Evolutionary conservation across 1,140 invertebrate species (phyloP).

Genomic region (Trichonephila clavipes): DNA sequence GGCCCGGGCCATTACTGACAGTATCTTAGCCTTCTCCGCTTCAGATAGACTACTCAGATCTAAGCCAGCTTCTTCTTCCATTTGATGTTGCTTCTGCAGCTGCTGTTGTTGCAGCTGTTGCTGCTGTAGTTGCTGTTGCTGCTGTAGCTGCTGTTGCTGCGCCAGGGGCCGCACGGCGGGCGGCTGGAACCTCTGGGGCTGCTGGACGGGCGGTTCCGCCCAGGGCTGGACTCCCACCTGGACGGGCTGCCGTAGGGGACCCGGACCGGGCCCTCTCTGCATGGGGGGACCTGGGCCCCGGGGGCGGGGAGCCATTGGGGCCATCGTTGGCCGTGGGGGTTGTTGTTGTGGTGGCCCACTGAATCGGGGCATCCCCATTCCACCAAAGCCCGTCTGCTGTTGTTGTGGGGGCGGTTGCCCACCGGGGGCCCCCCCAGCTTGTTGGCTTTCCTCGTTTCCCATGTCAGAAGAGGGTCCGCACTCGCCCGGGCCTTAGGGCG

Average conservation of each 20-base stretch:
- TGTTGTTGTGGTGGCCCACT: slow-evolving; percentile 19
- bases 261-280: slow-evolving; percentile 74
- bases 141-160: slow-evolving; percentile 71
- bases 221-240: slow-evolving; percentile 74
- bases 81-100: slow-evolving; percentile 24
- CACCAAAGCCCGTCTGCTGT: slow-evolving; percentile 36
- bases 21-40: slow-evolving; percentile 84
- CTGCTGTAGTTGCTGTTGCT: slow-evolving; percentile 77
- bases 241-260: slow-evolving; percentile 49
- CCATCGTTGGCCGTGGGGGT: slow-evolving; percentile 38
- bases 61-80: slow-evolving; percentile 82
- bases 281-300: slow-evolving; percentile 52
- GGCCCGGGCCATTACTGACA: slow-evolving; percentile 85
- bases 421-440: slow-evolving; percentile 55
- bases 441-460: slow-evolving; percentile 76
- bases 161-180: slow-evolving; percentile 53
- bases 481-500: slow-evolving; percentile 51
- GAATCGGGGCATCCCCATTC: slow-evolving; percentile 3
- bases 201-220: slow-evolving; percentile 73
- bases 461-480: slow-evolving; percentile 53
- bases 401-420: slow-evolving; percentile 36
- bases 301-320: background rate
- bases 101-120: slow-evolving; percentile 75
- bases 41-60: slow-evolving; percentile 85
- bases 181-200: slow-evolving; percentile 48